Evolutionary conservation across 1,140 invertebrate species (phyloP).

Genomic region (Philotrypesis tridentata): DNA sequence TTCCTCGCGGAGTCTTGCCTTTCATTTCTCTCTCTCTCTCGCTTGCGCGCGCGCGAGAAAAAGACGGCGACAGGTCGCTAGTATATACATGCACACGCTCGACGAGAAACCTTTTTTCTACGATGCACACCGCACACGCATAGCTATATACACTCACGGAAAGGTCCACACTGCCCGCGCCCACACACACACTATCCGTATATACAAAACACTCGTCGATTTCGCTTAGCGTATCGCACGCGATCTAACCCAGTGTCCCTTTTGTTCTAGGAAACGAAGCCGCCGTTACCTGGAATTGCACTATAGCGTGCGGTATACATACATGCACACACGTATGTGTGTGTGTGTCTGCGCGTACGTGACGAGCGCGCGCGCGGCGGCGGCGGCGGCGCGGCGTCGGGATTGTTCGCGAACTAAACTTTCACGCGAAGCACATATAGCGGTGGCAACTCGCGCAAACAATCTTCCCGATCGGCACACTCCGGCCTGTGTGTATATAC

Average conservation of each 20-base stretch:
- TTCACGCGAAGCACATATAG: slow-evolving; percentile 18
- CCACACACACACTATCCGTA: not conserved
- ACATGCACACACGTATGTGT: too few relatives aligned
- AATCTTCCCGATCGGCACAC: slow-evolving; percentile 24
- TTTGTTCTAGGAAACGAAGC: not conserved
- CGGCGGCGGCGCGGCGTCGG: slow-evolving; percentile 9
- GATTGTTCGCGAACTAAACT: slow-evolving; percentile 39
- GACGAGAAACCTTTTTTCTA: slow-evolving; percentile 5
- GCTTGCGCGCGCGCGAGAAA: not conserved
- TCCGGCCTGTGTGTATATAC: not conserved
- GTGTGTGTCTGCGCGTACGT: slow-evolving; percentile 14
- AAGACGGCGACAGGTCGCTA: not conserved
- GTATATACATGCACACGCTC: too few relatives aligned
- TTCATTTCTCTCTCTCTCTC: not conserved
- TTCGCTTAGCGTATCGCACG: not conserved
- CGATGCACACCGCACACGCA: not conserved
- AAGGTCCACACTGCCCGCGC: too few relatives aligned
- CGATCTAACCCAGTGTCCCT: not conserved
- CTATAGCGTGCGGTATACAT: too few relatives aligned
- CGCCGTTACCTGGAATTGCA: slow-evolving; percentile 11
- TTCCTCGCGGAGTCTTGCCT: slow-evolving; percentile 6
- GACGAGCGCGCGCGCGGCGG: too few relatives aligned
- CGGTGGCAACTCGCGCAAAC: slow-evolving; percentile 15
- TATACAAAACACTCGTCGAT: too few relatives aligned
- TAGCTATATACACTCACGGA: too few relatives aligned